A percentile compares a stretch with the other conserved stretches of the same genome.
Evolutionary conservation across 2,113 vertebrate genomes (phyloP).

Genomic region (Paramormyrops kingsleyae): DNA sequence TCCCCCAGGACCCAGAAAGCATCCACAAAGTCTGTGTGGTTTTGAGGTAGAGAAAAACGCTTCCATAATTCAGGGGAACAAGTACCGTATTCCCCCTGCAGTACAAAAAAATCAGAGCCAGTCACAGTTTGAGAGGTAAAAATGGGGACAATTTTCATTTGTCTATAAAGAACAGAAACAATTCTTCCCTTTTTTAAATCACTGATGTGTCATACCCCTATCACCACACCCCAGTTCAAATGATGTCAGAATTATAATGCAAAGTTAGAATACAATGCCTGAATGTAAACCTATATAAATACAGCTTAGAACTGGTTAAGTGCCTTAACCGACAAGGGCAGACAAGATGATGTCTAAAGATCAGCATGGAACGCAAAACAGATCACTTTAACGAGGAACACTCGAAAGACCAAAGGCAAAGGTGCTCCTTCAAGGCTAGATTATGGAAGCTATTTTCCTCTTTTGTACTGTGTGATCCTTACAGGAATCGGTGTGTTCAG

Average conservation of each 20-base stretch:
- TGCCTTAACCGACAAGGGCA: constrained; percentile 18
- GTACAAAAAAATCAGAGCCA: constrained; percentile 7
- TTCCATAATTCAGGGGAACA: constrained; percentile 36
- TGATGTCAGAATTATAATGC: neutral
- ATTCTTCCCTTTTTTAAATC: constrained; percentile 11
- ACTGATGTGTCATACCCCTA: neutral
- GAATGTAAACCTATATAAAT: neutral
- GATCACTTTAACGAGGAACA: neutral
- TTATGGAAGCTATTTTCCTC: constrained; percentile 47
- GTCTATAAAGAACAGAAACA: neutral
- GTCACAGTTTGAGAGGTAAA: constrained; percentile 26
- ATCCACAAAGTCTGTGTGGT: constrained; percentile 40
- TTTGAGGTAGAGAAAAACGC: constrained; percentile 45
- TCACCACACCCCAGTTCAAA: neutral
- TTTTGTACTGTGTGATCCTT: constrained; percentile 42
- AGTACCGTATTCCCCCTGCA: neutral
- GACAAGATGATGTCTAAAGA: neutral
- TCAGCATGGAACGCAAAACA: neutral
- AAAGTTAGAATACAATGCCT: neutral
- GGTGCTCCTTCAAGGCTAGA: constrained; percentile 16
- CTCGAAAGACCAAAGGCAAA: neutral
- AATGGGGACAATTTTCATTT: neutral
- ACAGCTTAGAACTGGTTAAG: constrained; percentile 6
- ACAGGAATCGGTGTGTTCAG: constrained; percentile 51
- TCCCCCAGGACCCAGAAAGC: constrained; percentile 7